phyloP scores from a whole-genome alignment of 2,797 vertebrate genomes.

The Girardinus metallicus region DNA sequence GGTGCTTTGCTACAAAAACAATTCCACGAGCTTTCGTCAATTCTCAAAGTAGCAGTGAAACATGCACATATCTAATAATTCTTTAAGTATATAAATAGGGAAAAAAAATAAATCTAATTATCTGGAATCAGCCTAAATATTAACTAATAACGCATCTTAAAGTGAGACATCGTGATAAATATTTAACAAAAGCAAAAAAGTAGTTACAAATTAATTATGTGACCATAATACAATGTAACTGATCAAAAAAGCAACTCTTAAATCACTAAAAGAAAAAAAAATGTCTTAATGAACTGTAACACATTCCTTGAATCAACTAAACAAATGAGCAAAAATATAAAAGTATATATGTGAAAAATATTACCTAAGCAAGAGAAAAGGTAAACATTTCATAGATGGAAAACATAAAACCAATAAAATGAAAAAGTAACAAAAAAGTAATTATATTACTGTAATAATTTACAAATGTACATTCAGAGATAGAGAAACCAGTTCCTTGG shows the following conservation, averaged over 20 bases:
- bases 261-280: not conserved
- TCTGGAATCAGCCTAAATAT: not conserved
- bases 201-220: too few species aligned
- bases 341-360: not conserved
- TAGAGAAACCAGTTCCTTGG: not conserved
- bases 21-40: not conserved
- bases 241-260: not conserved
- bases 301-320: not conserved
- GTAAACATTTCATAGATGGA: not conserved
- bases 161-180: too few species aligned
- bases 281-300: too few species aligned
- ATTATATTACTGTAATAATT: not conserved
- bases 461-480: not conserved
- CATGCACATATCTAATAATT: not conserved
- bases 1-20: too few species aligned
- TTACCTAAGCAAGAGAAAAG: not conserved
- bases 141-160: not conserved
- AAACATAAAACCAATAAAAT: constrained; percentile 1
- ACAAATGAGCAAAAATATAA: not conserved
- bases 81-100: not conserved
- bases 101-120: not conserved
- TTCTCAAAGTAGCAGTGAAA: not conserved
- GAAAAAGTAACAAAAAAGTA: not conserved
- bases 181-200: not conserved
- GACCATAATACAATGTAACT: not conserved